Evolutionary conservation across 64 coral and sea anemone species (phyloP), one percentile per base, ranked within the genome.

Genomic region (Pachyseris speciosa): DNA sequence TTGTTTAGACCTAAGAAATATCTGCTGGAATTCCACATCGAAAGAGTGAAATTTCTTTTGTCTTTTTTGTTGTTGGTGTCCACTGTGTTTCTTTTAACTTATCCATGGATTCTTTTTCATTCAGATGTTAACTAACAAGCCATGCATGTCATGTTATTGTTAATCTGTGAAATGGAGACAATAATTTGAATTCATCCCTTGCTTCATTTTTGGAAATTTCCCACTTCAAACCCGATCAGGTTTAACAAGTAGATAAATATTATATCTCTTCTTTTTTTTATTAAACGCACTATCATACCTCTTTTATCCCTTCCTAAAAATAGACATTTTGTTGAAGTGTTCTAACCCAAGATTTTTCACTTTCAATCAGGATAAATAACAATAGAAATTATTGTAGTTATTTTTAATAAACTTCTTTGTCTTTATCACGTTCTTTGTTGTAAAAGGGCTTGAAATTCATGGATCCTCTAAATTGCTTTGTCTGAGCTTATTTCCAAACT

Each of bases 161-260:
- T 11, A 42, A 26, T 81, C 9, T 81, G 53, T 81, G 60, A 33
- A 41, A 24, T 81, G 19, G 5, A 27, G 52, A 36, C 50, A 60
- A 80, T 51, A 50, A 53, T 78, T 61, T 63, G 17, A 81, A 60
- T 63, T 63, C 53, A 58, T 38, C 16, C 77, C 55, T 61, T 20
- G 63, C 29, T 81, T 52, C 26, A 61, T 61, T 61, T 63, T 32
- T 19, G 34, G 8, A n/a, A 57, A 24, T 79, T 79, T 58, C 22
- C 19, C 7, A 3, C 50, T 58, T 79, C 49, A 37, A 57, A 79
- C 7, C 49, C 49, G 22, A n/a, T 79, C 52, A 81, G 63, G 30
- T 22, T 81, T 63, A 34, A 40, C 52, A 63, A 12, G n/a, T 31
- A 31, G 42, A 11, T 44, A 50, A 76, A 32, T 30, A 25, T 50